A percentile compares a stretch with the other conserved stretches of the same genome.
Conservation (phyloP, 2,113 vertebrate species). For the Heterochromis multidens region DNA sequence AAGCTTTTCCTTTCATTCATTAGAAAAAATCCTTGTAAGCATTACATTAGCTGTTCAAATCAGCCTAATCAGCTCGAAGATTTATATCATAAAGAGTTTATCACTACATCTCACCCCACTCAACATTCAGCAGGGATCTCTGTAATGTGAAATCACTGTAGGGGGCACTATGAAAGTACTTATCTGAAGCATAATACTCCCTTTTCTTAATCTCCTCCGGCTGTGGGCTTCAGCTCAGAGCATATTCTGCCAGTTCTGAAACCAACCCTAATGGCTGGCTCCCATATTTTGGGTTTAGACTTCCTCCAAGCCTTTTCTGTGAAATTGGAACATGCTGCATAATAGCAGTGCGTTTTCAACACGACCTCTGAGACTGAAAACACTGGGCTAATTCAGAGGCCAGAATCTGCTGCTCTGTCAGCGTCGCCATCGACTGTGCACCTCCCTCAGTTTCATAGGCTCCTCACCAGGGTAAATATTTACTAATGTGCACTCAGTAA, state of each 20-base stretch:
- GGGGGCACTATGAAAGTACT: constrained; percentile 4
- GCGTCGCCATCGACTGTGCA: background rate
- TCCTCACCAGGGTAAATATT: constrained; percentile 65
- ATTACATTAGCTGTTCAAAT: constrained; percentile 5
- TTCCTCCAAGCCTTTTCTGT: constrained; percentile 5
- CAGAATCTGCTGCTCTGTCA: constrained; percentile 39
- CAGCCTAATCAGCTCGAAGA: constrained; percentile 3
- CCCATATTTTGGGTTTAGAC: constrained; percentile 14
- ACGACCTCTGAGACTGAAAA: constrained; percentile 8
- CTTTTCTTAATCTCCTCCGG: background rate
- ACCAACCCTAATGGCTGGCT: constrained; percentile 4
- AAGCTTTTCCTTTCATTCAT: background rate
- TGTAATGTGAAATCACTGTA: constrained; percentile 12
- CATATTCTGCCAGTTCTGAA: constrained; percentile 6
- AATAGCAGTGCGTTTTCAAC: constrained; percentile 16
- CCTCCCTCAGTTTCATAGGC: constrained; percentile 30
- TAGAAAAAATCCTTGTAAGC: background rate
- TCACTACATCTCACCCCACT: background rate
- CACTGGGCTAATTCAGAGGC: background rate
- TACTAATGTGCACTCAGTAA: constrained; percentile 65
- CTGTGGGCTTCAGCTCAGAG: background rate
- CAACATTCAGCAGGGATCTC: background rate
- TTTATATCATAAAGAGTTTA: constrained; percentile 1
- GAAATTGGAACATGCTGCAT: constrained; percentile 5
- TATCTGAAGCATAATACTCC: constrained; percentile 7